A percentile compares a stretch with the other conserved stretches of the same genome.
Evolutionary conservation across 2,888 invertebrate species (phyloP).

Genomic region (Netelia fuscicornis): DNA sequence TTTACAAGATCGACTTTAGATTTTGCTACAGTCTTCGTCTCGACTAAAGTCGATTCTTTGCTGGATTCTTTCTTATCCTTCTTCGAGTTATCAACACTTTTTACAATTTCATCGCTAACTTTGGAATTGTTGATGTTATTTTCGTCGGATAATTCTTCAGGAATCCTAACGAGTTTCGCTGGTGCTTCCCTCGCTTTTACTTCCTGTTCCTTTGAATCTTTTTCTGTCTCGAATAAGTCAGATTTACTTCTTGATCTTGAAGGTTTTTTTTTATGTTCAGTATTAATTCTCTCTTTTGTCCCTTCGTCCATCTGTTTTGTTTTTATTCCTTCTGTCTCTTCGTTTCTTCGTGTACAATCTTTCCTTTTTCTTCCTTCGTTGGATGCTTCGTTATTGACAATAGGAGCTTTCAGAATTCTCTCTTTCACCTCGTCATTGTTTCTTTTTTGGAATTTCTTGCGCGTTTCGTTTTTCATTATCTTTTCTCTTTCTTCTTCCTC

Average conservation of each 20-base stretch:
- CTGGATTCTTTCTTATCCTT: conserved; percentile 23
- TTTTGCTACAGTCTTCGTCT: conserved; percentile 60
- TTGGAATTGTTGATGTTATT: not conserved
- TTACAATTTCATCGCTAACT: not conserved
- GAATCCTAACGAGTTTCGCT: not conserved
- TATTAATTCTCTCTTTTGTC: not conserved
- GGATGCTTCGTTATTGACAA: not conserved
- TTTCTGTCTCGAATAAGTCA: conserved; percentile 4
- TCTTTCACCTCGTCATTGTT: conserved; percentile 23
- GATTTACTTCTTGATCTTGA: conserved; percentile 3
- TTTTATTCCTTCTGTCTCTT: conserved; percentile 11
- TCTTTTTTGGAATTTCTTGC: not conserved
- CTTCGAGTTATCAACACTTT: conserved; percentile 21
- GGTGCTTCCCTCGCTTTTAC: not conserved
- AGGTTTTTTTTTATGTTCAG: not conserved
- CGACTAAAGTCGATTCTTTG: conserved; percentile 1
- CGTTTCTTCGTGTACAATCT: not conserved
- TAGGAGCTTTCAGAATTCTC: conserved; percentile 21
- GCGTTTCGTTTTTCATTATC: not conserved
- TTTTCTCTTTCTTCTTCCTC: conserved; percentile 11
- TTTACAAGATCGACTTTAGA: conserved; percentile 81
- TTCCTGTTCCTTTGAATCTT: not conserved
- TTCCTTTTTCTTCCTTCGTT: not conserved
- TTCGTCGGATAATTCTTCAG: not conserved
- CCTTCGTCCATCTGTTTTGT: not conserved